A percentile compares a stretch with the other conserved stretches of the same genome.
Conservation (phyloP, 2,797 vertebrate species). For the Gambelia wislizenii region DNA sequence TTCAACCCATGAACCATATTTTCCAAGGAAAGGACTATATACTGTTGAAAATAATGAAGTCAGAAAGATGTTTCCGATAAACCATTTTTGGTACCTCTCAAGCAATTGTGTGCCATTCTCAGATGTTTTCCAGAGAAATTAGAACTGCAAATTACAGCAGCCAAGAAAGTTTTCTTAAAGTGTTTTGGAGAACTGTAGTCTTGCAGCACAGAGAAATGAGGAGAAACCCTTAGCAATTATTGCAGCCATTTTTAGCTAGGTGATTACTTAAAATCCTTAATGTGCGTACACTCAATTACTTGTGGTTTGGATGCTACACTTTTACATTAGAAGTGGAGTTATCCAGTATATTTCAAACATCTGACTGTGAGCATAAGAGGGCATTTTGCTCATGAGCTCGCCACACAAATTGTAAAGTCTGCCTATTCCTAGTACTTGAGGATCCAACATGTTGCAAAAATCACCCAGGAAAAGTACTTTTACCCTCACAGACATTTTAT, state of each 20-base stretch:
- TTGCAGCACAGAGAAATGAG: not conserved
- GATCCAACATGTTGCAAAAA: no score
- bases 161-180: not conserved
- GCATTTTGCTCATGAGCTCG: no score
- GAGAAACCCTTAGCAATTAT: not conserved
- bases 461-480: no score
- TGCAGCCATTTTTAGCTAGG: not conserved
- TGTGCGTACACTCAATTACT: not conserved
- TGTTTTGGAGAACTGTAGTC: not conserved
- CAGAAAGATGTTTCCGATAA: not conserved
- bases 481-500: no score
- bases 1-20: not conserved
- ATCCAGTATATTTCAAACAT: not conserved
- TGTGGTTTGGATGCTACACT: not conserved
- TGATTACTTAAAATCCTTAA: not conserved
- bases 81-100: not conserved
- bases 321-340: not conserved
- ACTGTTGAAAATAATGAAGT: not conserved
- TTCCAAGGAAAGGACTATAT: not conserved
- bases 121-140: not conserved
- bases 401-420: no score
- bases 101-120: not conserved
- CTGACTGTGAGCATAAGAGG: no score
- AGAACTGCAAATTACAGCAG: not conserved
- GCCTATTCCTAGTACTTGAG: no score